Conservation (phyloP, 2,113 vertebrate genomes). For the Hypanus sabinus region DNA sequence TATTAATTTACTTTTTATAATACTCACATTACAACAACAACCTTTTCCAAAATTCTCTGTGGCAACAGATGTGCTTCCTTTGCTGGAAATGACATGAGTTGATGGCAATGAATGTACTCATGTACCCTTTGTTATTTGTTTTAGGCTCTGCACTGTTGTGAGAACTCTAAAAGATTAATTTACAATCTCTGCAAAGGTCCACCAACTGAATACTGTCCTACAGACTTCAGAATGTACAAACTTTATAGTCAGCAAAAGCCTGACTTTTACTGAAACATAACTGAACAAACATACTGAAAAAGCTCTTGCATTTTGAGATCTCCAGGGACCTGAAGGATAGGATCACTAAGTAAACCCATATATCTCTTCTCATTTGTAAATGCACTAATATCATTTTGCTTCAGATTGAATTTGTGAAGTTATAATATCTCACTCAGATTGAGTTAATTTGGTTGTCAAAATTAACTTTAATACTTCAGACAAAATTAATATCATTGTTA, state of each 20-base stretch:
- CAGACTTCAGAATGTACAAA: not conserved
- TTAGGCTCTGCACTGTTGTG: not conserved
- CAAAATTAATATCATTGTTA: not conserved
- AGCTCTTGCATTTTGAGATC: not conserved
- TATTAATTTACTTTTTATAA: too few species aligned
- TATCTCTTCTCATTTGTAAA: not conserved
- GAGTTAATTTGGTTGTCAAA: not conserved
- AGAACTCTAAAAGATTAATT: not conserved
- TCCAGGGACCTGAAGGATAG: not conserved
- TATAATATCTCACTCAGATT: not conserved
- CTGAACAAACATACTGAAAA: not conserved
- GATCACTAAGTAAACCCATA: not conserved
- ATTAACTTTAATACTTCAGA: not conserved
- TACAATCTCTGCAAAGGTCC: not conserved
- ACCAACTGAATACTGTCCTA: not conserved
- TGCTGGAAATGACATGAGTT: not conserved
- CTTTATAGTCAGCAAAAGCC: not conserved
- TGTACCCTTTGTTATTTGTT: too few species aligned
- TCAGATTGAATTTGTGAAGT: not conserved
- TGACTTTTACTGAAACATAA: too few species aligned
- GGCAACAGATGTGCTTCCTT: not conserved
- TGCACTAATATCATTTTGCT: not conserved
- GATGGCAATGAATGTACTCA: not conserved
- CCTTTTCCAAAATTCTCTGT: not conserved
- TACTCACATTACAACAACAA: too few species aligned